Conservation (phyloP, 2,797 vertebrate species). For the Rhinella marina region DNA sequence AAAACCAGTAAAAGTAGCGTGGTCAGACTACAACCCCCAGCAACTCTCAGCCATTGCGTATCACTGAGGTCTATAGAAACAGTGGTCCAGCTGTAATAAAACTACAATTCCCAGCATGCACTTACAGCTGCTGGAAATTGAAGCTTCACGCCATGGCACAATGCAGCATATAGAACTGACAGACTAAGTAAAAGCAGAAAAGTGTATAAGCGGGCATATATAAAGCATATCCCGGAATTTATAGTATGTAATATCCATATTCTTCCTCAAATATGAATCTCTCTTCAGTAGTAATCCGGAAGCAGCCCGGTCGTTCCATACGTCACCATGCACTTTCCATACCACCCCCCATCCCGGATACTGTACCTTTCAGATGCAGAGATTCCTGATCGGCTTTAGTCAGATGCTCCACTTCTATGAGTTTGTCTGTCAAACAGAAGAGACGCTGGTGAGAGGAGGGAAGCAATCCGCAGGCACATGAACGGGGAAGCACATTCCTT, state of each 20-base stretch:
- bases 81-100: background rate
- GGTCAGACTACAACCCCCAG: too few relatives aligned
- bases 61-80: background rate
- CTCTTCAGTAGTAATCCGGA: too few relatives aligned
- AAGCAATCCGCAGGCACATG: constrained; percentile 69
- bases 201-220: too few relatives aligned
- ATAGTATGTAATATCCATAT: too few relatives aligned
- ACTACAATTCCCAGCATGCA: background rate
- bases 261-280: too few relatives aligned
- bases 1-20: too few relatives aligned
- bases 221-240: too few relatives aligned
- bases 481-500: constrained; percentile 77
- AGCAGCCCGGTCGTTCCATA: background rate
- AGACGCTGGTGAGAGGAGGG: constrained; percentile 74
- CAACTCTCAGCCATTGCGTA: too few relatives aligned
- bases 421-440: constrained; percentile 83
- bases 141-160: background rate
- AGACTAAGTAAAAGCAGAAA: background rate
- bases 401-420: constrained; percentile 82
- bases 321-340: background rate
- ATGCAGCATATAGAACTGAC: background rate
- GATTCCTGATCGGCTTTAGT: constrained; percentile 79
- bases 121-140: background rate
- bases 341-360: background rate
- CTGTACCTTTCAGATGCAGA: constrained; percentile 80